A percentile compares a stretch with the other conserved stretches of the same genome.
Evolutionary conservation across 1,140 invertebrate species (phyloP).

Genomic region (Drosophila neocordata): DNA sequence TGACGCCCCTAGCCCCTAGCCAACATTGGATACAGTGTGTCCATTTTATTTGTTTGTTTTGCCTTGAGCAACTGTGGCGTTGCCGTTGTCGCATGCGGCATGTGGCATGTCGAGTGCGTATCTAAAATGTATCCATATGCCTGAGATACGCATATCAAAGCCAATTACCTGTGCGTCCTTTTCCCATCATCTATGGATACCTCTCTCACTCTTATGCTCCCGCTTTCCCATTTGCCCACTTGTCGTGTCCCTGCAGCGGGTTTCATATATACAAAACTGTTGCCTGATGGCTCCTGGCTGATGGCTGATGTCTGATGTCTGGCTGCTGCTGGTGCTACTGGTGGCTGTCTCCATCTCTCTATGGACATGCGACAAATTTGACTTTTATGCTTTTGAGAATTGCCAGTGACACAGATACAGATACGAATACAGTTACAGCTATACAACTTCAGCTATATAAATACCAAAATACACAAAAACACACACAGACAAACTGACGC

Average conservation of each 20-base stretch:
- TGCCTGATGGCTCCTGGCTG: constrained; percentile 16
- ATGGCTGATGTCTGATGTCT: constrained; percentile 48
- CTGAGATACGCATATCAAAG: constrained; percentile 64
- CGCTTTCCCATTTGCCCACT: constrained; percentile 11
- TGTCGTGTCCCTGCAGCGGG: constrained; percentile 51
- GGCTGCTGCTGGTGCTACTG: constrained; percentile 15
- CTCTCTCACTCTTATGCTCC: not conserved
- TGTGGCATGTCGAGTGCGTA: constrained; percentile 43
- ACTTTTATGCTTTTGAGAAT: constrained; percentile 80
- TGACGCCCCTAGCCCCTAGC: not conserved
- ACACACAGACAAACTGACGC: constrained; percentile 1
- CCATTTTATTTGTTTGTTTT: constrained; percentile 18
- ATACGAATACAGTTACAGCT: constrained; percentile 22
- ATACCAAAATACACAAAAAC: not conserved
- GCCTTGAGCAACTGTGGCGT: constrained; percentile 13
- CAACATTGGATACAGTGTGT: constrained; percentile 2
- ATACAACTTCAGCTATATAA: constrained; percentile 23
- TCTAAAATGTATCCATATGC: constrained; percentile 71
- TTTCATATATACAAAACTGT: constrained; percentile 59
- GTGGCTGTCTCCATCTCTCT: constrained; percentile 42
- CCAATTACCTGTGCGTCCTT: constrained; percentile 67
- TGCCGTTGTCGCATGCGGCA: constrained; percentile 11
- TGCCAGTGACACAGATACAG: constrained; percentile 73
- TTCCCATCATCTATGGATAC: not conserved
- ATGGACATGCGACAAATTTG: constrained; percentile 74